Conservation (phyloP, 2,888 invertebrate genomes). For the Protodeltote pygarga region DNA sequence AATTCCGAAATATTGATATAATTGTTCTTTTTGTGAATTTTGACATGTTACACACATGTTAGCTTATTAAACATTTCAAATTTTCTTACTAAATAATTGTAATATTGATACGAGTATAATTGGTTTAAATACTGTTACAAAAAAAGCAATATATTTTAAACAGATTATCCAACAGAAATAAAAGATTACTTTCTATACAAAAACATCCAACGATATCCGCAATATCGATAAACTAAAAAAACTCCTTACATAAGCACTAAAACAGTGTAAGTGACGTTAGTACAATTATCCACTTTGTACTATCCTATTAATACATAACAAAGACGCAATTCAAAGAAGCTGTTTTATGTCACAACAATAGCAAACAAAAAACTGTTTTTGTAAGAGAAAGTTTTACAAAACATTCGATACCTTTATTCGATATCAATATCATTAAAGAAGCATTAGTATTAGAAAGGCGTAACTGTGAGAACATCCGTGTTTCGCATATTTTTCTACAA, state of each 20-base stretch:
- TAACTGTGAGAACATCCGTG: background rate
- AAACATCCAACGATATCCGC: too few relatives aligned
- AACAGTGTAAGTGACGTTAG: constrained; percentile 18
- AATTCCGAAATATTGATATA: too few relatives aligned
- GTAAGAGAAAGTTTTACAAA: constrained; percentile 13
- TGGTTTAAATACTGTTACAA: too few relatives aligned
- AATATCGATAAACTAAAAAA: background rate
- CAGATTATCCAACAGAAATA: background rate
- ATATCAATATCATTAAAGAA: constrained; percentile 2
- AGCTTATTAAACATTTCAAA: too few relatives aligned
- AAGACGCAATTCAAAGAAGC: constrained; percentile 4
- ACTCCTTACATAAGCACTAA: constrained; percentile 24
- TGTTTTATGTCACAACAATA: constrained; percentile 7
- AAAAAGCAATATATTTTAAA: too few relatives aligned
- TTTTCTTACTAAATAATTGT: too few relatives aligned
- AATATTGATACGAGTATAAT: too few relatives aligned
- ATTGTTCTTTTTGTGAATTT: too few relatives aligned
- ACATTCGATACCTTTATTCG: background rate
- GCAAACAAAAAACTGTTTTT: background rate
- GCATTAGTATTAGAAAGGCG: constrained; percentile 10
- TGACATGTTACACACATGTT: too few relatives aligned
- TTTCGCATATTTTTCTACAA: background rate
- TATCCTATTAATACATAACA: constrained; percentile 35
- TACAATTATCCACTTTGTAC: constrained; percentile 32
- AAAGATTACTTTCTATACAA: too few relatives aligned